Conservation (phyloP, 2,888 invertebrate species). For the Parnassius smintheus region DNA sequence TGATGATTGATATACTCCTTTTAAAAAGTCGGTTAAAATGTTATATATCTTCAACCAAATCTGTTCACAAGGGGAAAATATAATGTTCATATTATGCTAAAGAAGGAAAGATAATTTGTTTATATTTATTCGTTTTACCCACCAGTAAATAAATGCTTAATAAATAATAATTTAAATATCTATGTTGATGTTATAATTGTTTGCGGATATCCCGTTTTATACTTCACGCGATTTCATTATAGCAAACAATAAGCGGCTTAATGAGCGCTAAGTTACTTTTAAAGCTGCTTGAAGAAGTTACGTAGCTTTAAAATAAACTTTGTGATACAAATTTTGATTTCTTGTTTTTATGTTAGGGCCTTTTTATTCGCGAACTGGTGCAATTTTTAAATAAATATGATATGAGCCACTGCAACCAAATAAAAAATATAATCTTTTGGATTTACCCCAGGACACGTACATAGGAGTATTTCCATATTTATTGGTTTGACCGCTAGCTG, state of each 20-base stretch:
- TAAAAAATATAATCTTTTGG: conserved; percentile 29
- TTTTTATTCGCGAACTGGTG: no score
- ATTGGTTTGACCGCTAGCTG: conserved; percentile 21
- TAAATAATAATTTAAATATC: no score
- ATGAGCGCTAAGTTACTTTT: conserved; percentile 15
- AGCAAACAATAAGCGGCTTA: conserved; percentile 25
- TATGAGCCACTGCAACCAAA: background rate
- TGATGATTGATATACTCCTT: no score
- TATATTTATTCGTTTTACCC: no score
- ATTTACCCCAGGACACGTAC: conserved; percentile 27
- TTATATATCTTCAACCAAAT: no score
- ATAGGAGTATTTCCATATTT: conserved; percentile 28
- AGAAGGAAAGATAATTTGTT: no score
- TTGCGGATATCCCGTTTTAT: conserved; percentile 4
- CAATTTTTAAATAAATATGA: conserved; percentile 19
- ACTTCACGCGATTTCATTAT: conserved; percentile 6
- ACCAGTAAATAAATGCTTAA: no score
- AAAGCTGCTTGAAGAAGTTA: conserved; percentile 18
- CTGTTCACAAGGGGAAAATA: no score
- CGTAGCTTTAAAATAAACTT: conserved; percentile 6
- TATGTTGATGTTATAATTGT: conserved; percentile 6
- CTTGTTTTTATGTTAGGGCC: no score
- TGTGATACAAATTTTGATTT: no score
- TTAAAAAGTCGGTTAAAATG: no score
- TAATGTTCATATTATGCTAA: no score